These are phyloP conservation scores for Xenopus petersii DNA, from an alignment of 2,797 vertebrate species.

Conservation along the genomic window DNA sequence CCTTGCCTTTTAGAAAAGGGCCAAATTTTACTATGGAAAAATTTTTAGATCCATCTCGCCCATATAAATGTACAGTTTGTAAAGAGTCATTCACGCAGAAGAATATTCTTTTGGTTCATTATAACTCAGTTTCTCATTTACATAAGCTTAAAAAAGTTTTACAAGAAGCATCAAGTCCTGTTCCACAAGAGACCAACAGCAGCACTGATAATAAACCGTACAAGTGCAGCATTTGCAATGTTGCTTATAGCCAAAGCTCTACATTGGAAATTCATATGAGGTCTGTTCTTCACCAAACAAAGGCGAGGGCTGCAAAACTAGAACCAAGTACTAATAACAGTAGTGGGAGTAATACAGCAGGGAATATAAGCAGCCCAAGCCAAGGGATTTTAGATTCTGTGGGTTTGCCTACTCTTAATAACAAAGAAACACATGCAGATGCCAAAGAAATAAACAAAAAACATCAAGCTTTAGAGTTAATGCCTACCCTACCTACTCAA, in stretches of 20 bases:
- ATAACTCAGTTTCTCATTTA: slow-evolving; percentile 97
- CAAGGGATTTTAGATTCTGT: slow-evolving; percentile 74
- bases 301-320: slow-evolving; percentile 96
- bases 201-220: slow-evolving; percentile 96
- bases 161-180: slow-evolving; percentile 93
- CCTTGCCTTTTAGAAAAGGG: slow-evolving; percentile 97
- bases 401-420: slow-evolving; percentile 82
- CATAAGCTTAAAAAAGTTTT: slow-evolving; percentile 98
- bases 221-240: slow-evolving; percentile 97
- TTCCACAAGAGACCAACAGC: slow-evolving; percentile 90
- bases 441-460: slow-evolving; percentile 94
- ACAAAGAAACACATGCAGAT: slow-evolving; percentile 93
- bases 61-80: slow-evolving; percentile 98
- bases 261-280: slow-evolving; percentile 99
- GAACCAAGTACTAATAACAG: slow-evolving; percentile 71
- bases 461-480: slow-evolving; percentile 80
- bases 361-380: slow-evolving; percentile 81
- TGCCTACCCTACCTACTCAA: slow-evolving; percentile 63
- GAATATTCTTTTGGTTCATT: slow-evolving; percentile 98
- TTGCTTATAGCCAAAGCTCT: slow-evolving; percentile 98
- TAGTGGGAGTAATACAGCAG: slow-evolving; percentile 69
- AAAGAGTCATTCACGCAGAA: slow-evolving; percentile 99
- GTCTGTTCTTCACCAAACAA: slow-evolving; percentile 98
- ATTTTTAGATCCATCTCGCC: slow-evolving; percentile 96
- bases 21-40: slow-evolving; percentile 99